A percentile compares a stretch with the other conserved stretches of the same genome.
Evolutionary conservation across 2,888 invertebrate species (phyloP).

Genomic region (Cacoxenus indagator): DNA sequence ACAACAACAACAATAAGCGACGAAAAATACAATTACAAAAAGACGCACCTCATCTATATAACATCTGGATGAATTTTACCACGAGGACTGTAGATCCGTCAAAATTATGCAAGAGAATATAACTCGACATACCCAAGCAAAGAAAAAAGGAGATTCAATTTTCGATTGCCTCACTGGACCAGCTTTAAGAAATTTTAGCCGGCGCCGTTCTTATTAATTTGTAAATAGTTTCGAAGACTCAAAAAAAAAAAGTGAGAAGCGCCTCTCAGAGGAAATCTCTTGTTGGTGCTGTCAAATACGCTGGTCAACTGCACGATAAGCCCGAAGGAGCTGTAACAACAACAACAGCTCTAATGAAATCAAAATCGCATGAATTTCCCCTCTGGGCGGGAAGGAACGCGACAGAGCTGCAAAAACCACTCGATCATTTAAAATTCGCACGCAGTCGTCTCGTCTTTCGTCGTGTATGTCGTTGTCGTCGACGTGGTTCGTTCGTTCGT

Average conservation of each 20-base stretch:
- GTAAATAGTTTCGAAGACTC: constrained; percentile 13
- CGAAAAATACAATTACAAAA: constrained; percentile 28
- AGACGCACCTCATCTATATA: constrained; percentile 11
- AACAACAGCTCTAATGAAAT: neutral
- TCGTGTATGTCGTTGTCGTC: neutral
- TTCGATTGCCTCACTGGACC: neutral
- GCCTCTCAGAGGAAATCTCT: too few relatives aligned
- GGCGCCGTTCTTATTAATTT: constrained; percentile 4
- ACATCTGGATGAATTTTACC: constrained; percentile 25
- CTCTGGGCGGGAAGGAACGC: too few relatives aligned
- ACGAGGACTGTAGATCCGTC: too few relatives aligned
- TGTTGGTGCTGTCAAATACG: neutral
- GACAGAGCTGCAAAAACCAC: too few relatives aligned
- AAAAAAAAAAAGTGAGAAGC: neutral
- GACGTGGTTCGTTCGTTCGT: too few relatives aligned
- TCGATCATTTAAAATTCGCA: neutral
- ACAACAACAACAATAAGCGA: constrained; percentile 32
- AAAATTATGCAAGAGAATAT: constrained; percentile 31
- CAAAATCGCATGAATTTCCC: neutral
- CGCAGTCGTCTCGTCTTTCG: neutral
- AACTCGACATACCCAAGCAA: constrained; percentile 51
- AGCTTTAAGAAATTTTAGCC: neutral
- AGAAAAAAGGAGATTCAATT: constrained; percentile 26
- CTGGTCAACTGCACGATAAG: too few relatives aligned
- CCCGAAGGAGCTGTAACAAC: neutral